phyloP scores from a whole-genome alignment of 2,113 vertebrate species.

The Ptychochromis oligacanthus region DNA sequence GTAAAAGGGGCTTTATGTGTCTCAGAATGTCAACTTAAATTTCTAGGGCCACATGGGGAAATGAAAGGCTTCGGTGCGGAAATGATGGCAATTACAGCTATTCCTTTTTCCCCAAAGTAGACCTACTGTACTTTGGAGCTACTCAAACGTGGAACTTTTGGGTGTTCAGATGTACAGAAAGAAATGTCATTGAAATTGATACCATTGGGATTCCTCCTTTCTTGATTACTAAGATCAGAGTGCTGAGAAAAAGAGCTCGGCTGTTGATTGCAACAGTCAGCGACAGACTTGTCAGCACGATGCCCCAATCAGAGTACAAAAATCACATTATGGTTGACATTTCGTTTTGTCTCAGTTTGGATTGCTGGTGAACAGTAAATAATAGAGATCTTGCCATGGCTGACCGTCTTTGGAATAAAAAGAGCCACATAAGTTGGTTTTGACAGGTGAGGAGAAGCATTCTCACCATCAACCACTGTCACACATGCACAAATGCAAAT shows the following conservation, averaged over 20 bases:
- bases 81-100: constrained; percentile 56
- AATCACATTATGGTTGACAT: constrained; percentile 55
- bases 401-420: constrained; percentile 21
- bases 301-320: constrained; percentile 33
- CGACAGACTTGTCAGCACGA: constrained; percentile 45
- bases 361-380: constrained; percentile 48
- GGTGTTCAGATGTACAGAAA: constrained; percentile 40
- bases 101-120: constrained; percentile 25
- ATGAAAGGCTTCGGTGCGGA: constrained; percentile 53
- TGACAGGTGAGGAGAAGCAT: constrained; percentile 32
- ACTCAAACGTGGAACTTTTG: constrained; percentile 31
- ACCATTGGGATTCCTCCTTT: constrained; percentile 6
- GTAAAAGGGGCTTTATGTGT: constrained; percentile 42
- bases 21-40: constrained; percentile 62
- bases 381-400: constrained; percentile 18
- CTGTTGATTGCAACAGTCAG: constrained; percentile 35
- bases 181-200: constrained; percentile 29
- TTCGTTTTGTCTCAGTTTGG: constrained; percentile 50
- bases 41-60: constrained; percentile 31
- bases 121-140: constrained; percentile 44
- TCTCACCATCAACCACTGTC: neutral
- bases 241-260: constrained; percentile 4
- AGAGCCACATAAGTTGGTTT: constrained; percentile 4
- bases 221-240: constrained; percentile 56
- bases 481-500: neutral